Percentiles rank a stretch among this genome's conserved stretches.
Evolutionary conservation across 37 sponge, comb jelly and placozoan species (phyloP).

Genomic region (Hexactinellida sp.): DNA sequence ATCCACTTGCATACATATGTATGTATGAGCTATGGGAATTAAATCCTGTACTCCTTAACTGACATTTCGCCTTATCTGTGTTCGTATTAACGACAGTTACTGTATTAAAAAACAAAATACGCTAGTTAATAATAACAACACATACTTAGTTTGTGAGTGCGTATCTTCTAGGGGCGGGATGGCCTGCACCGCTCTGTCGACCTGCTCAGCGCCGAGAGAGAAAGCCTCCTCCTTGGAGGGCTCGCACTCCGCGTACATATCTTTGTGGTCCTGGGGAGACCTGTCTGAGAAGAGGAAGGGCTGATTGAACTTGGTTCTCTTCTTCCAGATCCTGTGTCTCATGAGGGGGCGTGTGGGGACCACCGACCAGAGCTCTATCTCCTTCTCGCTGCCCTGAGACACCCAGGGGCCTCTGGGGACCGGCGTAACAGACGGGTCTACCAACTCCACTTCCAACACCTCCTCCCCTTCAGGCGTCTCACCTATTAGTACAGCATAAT

Average conservation of each 20-base stretch:
- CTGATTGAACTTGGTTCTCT: slow-evolving; percentile 41
- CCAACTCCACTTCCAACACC: slow-evolving; percentile 50
- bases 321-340: slow-evolving; percentile 33
- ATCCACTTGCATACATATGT: too few relatives aligned
- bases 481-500: too few relatives aligned
- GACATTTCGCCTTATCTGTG: too few relatives aligned
- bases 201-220: slow-evolving; percentile 43
- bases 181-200: slow-evolving; percentile 61
- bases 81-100: too few relatives aligned
- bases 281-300: slow-evolving; percentile 50
- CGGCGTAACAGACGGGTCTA: slow-evolving; percentile 55
- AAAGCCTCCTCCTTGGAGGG: slow-evolving; percentile 45
- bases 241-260: slow-evolving; percentile 39
- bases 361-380: slow-evolving; percentile 48
- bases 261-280: slow-evolving; percentile 24
- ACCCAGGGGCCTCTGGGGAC: slow-evolving; percentile 63
- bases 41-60: too few relatives aligned
- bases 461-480: slow-evolving; percentile 41
- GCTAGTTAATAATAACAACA: too few relatives aligned
- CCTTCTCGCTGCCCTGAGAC: slow-evolving; percentile 66
- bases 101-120: too few relatives aligned
- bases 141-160: not conserved
- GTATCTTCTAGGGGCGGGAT: not conserved
- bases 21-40: too few relatives aligned
- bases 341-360: slow-evolving; percentile 46